A percentile compares a stretch with the other conserved stretches of the same genome.
phyloP scores from a whole-genome alignment of 2,113 vertebrate genomes.

The Prunella fulvescens region DNA sequence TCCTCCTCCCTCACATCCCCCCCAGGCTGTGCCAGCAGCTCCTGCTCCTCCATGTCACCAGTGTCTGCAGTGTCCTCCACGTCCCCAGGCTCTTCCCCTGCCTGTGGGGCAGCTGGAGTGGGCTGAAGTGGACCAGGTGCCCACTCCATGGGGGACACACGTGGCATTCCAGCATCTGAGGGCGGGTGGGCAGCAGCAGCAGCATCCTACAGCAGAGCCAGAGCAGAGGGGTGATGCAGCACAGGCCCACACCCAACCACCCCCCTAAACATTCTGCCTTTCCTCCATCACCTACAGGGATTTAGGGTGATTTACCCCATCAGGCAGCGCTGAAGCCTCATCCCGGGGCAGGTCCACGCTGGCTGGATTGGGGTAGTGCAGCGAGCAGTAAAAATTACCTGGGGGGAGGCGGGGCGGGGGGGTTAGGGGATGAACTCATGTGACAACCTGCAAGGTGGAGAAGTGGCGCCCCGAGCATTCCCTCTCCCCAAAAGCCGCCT shows the following conservation, averaged over 20 bases:
- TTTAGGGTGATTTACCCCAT: neutral
- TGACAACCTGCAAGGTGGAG: neutral
- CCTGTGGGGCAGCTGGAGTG: neutral
- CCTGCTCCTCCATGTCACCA: neutral
- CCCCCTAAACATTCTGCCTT: neutral
- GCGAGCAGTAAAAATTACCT: conserved; percentile 74
- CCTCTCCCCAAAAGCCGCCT: neutral
- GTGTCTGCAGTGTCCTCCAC: neutral
- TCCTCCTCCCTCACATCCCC: neutral
- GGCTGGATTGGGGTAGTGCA: conserved; percentile 55
- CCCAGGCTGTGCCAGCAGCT: neutral
- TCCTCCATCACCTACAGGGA: neutral
- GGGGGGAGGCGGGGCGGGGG: neutral
- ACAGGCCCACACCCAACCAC: neutral
- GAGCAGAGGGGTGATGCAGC: neutral
- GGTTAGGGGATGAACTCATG: neutral
- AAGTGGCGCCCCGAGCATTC: neutral
- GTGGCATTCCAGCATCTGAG: neutral
- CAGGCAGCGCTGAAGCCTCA: fast-evolving
- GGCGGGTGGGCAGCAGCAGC: fast-evolving
- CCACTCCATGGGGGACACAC: neutral
- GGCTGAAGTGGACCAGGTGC: neutral
- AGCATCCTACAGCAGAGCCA: neutral
- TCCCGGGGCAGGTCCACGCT: neutral
- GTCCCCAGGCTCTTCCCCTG: neutral